Conservation (phyloP, 1,140 invertebrate genomes). For the Linepithema humile region DNA sequence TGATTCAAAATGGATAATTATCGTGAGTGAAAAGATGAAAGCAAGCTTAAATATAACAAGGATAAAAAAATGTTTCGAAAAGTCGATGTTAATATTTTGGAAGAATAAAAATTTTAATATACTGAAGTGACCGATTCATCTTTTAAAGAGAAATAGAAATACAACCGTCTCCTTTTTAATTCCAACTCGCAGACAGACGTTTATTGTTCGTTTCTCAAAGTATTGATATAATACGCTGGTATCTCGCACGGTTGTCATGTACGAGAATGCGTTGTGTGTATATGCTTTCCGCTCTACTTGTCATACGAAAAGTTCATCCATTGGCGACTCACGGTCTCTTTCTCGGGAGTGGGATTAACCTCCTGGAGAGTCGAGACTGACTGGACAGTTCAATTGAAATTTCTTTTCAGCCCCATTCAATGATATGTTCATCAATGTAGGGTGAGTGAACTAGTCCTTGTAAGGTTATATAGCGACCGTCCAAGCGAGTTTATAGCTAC, state of each 20-base stretch:
- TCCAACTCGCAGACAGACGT: not conserved
- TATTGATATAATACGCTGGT: not conserved
- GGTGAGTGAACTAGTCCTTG: not conserved
- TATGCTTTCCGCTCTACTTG: constrained; percentile 29
- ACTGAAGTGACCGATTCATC: not conserved
- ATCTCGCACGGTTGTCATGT: not conserved
- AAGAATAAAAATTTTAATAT: not conserved
- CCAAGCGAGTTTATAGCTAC: not conserved
- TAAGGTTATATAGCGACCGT: not conserved
- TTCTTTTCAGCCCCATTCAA: constrained; percentile 26
- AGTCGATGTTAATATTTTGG: constrained; percentile 65
- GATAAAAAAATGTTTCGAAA: constrained; percentile 32
- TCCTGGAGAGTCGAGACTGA: constrained; percentile 12
- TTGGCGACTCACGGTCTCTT: not conserved
- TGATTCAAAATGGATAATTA: constrained; percentile 39
- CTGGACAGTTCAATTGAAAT: constrained; percentile 22
- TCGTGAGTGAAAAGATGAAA: not conserved
- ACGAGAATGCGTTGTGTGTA: not conserved
- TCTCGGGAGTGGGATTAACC: constrained; percentile 40
- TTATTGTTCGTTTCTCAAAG: not conserved
- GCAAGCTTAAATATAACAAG: not conserved
- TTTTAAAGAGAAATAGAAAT: not conserved
- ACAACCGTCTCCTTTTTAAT: not conserved
- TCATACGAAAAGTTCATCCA: constrained; percentile 18
- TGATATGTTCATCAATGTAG: constrained; percentile 22